These are phyloP conservation scores for Tyrannus savana DNA, from an alignment of 2,113 vertebrate species.

Conservation along the genomic window DNA sequence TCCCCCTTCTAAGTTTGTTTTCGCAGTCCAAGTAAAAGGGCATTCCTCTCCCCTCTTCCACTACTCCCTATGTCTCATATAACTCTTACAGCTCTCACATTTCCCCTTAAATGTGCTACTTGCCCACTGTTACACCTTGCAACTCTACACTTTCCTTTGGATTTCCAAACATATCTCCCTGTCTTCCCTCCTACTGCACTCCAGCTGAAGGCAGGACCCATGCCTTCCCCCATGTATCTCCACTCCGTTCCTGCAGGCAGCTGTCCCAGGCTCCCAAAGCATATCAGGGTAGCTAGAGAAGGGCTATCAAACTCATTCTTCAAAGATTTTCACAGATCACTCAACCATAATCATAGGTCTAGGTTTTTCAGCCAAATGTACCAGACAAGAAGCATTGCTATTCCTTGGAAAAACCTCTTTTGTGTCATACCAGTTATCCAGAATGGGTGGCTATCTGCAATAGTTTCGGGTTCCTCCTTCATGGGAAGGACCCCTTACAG, in stretches of 20 bases:
- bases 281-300: not conserved
- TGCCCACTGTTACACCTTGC: not conserved
- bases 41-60: not conserved
- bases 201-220: not conserved
- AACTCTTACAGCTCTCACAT: not conserved
- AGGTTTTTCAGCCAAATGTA: not conserved
- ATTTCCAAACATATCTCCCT: not conserved
- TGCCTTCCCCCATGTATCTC: not conserved
- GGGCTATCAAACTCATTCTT: not conserved
- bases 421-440: not conserved
- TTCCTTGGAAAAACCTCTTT: not conserved
- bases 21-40: not conserved
- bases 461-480: not conserved
- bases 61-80: not conserved
- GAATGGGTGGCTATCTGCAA: not conserved
- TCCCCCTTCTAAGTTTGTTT: not conserved
- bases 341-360: not conserved
- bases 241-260: not conserved
- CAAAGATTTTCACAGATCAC: not conserved
- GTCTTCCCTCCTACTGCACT: not conserved
- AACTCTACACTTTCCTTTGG: not conserved
- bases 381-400: not conserved
- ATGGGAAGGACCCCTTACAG: not conserved
- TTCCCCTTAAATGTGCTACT: not conserved
- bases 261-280: not conserved